Conservation (phyloP, 2,113 vertebrate genomes). For the Lichenostomus cassidix region DNA sequence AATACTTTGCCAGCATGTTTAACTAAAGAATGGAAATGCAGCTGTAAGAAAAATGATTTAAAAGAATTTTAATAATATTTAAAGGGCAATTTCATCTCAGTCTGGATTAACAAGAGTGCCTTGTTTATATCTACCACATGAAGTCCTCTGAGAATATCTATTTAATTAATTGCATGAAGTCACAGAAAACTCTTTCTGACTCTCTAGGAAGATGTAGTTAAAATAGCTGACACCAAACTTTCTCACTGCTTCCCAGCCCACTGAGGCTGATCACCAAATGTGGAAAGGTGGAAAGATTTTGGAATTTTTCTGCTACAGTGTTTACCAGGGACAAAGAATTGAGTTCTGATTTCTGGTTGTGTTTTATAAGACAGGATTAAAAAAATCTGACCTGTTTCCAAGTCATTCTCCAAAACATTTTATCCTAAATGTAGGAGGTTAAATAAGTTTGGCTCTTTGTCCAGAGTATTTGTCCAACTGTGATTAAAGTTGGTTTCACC, state of each 20-base stretch:
- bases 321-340: neutral
- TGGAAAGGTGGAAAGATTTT: neutral
- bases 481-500: neutral
- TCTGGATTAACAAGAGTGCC: neutral
- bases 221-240: slow-evolving; percentile 3
- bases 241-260: neutral
- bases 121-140: neutral
- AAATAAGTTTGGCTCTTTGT: neutral
- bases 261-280: neutral
- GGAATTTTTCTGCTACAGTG: neutral
- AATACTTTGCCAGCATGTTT: neutral
- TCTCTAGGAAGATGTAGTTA: neutral
- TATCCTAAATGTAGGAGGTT: neutral
- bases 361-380: neutral
- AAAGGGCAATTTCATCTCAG: neutral
- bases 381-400: neutral
- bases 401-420: too few species aligned
- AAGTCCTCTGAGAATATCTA: neutral
- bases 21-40: slow-evolving; percentile 8
- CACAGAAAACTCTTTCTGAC: neutral
- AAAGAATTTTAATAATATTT: neutral
- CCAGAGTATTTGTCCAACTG: neutral
- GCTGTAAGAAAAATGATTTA: neutral
- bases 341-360: neutral
- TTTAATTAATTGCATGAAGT: neutral